Conservation (phyloP, 2,888 invertebrate genomes). For the Drosophila infuscata region DNA sequence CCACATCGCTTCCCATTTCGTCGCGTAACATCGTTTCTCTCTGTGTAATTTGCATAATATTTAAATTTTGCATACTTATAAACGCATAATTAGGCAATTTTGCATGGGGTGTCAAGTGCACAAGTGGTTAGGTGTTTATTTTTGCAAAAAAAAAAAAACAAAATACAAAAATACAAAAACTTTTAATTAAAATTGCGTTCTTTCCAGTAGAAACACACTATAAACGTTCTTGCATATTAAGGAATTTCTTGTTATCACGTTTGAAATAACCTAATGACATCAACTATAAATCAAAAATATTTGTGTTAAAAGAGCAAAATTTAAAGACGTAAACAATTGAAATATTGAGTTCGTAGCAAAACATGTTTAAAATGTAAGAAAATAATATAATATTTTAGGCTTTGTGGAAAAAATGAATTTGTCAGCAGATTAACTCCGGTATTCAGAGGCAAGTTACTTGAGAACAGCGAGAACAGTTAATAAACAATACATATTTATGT, state of each 20-base stretch:
- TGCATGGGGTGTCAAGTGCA: slow-evolving; percentile 18
- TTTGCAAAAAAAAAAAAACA: neutral
- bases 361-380: neutral
- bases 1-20: neutral
- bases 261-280: neutral
- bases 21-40: slow-evolving; percentile 14
- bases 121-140: slow-evolving; percentile 29
- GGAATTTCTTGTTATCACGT: neutral
- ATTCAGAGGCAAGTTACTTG: no score
- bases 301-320: neutral
- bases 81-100: slow-evolving; percentile 67
- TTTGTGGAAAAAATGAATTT: rapidly evolving
- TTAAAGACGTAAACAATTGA: neutral
- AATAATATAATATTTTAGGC: neutral
- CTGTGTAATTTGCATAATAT: slow-evolving; percentile 70
- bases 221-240: neutral
- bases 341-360: neutral
- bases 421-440: neutral
- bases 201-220: neutral
- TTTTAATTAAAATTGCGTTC: slow-evolving; percentile 33
- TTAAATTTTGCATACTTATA: slow-evolving; percentile 68
- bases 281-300: neutral
- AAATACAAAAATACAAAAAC: neutral
- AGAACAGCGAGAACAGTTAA: neutral
- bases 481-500: neutral